Percentiles rank a stretch among this genome's conserved stretches.
phyloP scores from a whole-genome alignment of 2,888 invertebrate genomes.

The Myopa testacea region DNA sequence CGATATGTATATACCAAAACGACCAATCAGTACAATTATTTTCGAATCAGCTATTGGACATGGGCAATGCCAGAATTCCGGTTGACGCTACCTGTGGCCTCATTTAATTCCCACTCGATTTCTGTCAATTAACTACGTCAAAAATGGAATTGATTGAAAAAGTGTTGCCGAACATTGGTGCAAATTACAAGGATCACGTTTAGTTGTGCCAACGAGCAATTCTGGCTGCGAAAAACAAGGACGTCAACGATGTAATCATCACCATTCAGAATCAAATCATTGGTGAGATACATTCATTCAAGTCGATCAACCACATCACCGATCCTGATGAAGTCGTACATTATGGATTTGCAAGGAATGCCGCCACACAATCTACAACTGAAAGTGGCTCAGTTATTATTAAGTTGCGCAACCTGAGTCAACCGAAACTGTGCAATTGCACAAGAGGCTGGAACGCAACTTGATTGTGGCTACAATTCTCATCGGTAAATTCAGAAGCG shows the following conservation, averaged over 20 bases:
- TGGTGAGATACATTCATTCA: not conserved
- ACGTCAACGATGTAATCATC: not conserved
- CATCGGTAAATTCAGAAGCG: no score
- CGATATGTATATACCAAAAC: conserved; percentile 26
- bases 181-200: not conserved
- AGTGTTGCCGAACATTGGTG: not conserved
- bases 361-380: not conserved
- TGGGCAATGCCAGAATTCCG: conserved; percentile 50
- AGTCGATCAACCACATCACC: not conserved
- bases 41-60: conserved; percentile 44
- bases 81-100: conserved; percentile 45
- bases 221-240: not conserved
- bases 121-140: conserved; percentile 35
- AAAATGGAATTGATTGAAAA: conserved; percentile 24
- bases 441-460: no score
- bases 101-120: conserved; percentile 48
- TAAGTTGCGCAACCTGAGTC: not conserved
- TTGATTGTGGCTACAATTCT: no score
- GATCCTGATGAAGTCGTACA: not conserved
- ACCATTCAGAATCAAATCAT: conserved; percentile 3
- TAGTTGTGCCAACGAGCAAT: not conserved
- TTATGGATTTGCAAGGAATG: not conserved
- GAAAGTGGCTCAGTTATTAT: not conserved
- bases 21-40: conserved; percentile 6
- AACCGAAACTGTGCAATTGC: conserved; percentile 5